These are phyloP conservation scores for Drosophila neotestacea DNA, from an alignment of 2,888 invertebrate genomes.

Conservation along the genomic window DNA sequence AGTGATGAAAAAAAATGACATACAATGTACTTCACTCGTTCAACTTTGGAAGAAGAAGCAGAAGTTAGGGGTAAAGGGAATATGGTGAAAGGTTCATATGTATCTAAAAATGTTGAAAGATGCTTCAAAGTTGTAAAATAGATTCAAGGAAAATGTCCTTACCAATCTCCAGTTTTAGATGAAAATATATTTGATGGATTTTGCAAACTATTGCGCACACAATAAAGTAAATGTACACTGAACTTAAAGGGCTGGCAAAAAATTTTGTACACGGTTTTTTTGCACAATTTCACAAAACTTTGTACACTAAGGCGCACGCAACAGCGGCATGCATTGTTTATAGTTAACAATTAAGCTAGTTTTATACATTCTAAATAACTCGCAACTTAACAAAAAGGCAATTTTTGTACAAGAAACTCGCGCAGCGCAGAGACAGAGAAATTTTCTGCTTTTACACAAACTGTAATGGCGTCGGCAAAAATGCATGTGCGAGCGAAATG, in stretches of 20 bases:
- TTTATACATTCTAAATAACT: conserved; percentile 62
- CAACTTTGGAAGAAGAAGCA: conserved; percentile 31
- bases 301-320: conserved; percentile 42
- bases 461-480: conserved; percentile 85
- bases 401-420: conserved; percentile 54
- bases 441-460: conserved; percentile 81
- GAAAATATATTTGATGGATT: conserved; percentile 4
- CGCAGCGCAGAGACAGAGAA: conserved; percentile 80
- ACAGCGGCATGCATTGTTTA: conserved; percentile 32
- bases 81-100: conserved; percentile 18
- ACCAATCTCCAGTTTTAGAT: conserved; percentile 28
- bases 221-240: conserved; percentile 27
- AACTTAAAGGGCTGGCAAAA: conserved; percentile 53
- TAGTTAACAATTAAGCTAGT: conserved; percentile 31
- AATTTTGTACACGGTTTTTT: conserved; percentile 55
- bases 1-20: conserved; percentile 53
- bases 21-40: conserved; percentile 52
- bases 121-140: not conserved
- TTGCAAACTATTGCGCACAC: conserved; percentile 30
- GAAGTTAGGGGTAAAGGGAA: conserved; percentile 21
- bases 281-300: conserved; percentile 43
- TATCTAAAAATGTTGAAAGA: conserved; percentile 11
- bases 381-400: conserved; percentile 62
- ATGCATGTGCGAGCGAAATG: conserved; percentile 79
- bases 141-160: conserved; percentile 24